Base-by-base conservation (phyloP, 2,113 vertebrate species). In the Phalacrocorax brasilianus region DNA sequence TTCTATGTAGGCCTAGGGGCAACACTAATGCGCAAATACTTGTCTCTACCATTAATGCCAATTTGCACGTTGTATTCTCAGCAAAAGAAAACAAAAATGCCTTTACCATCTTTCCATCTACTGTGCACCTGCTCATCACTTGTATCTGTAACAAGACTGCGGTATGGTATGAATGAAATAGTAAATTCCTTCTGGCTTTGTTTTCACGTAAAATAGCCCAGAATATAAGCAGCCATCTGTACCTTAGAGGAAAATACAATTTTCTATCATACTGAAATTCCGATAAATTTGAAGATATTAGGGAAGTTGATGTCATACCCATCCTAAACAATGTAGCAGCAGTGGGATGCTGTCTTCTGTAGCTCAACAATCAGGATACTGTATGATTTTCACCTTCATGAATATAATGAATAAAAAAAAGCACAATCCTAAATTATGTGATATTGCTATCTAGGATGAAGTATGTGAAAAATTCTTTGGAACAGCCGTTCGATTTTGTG, bases 121-220 rank as follows among this genome's bases (percentile, higher is more conserved):
- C 89, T 94, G 83, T 52, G 75, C 95, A 98, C 93, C 87, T 97
- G 88, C 73, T 97, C 85, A 67, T 77, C 88, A 62, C 71, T 86
- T 79, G 35, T 89, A 95, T 96, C 62, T 95, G 65, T 56, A 96
- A 86, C 80, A 83, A 89, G 85, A 87, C 59, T 67, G 61, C 6
- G 32, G 83, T 42, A 94, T 88, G 78, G 70, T 61, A 85, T 85
- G 65, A 93, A 93, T 75, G 75, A 95, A 97, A 88, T 26, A 95
- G 78, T 70, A 91, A 91, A 89, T 96, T 96, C 89, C 78, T 85
- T 97, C 95, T 97, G 96, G 58, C 33, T 95, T 95, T 95, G 91
- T 94, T 95, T 97, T 93, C 73, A 88, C 14, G 62, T 78, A 89
- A 96, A 94, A 93, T 28, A 73, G 75, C 81, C 90, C 58, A 84